A percentile compares a stretch with the other conserved stretches of the same genome.
phyloP scores from a whole-genome alignment of 2,888 invertebrate genomes.

The Endotricha flammealis region DNA sequence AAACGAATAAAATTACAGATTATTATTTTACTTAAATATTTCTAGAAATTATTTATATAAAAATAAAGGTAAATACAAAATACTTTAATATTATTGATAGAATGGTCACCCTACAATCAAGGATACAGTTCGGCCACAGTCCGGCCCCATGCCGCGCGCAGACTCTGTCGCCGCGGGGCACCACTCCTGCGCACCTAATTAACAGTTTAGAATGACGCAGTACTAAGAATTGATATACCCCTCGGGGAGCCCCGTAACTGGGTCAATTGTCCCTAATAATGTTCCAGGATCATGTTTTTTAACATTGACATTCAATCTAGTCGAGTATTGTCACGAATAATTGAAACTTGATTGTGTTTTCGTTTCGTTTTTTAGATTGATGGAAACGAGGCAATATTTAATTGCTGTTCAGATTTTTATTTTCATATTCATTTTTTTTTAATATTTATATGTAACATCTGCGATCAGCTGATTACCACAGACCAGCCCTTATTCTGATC shows the following conservation, averaged over 20 bases:
- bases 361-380: not conserved
- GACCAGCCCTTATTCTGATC: too few relatives aligned
- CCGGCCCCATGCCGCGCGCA: constrained; percentile 3
- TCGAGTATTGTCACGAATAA: not conserved
- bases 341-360: constrained; percentile 6
- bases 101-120: constrained; percentile 7
- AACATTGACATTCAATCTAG: constrained; percentile 3
- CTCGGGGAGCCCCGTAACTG: constrained; percentile 34
- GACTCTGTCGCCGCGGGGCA: constrained; percentile 35
- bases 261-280: constrained; percentile 20
- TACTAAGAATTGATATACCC: constrained; percentile 35
- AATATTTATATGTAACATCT: too few relatives aligned
- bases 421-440: too few relatives aligned
- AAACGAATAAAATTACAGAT: too few relatives aligned
- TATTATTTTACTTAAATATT: not conserved
- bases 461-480: too few relatives aligned
- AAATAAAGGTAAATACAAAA: too few relatives aligned
- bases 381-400: too few relatives aligned
- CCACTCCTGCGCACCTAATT: constrained; percentile 45
- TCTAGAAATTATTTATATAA: too few relatives aligned
- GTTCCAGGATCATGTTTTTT: constrained; percentile 12
- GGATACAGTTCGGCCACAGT: constrained; percentile 3
- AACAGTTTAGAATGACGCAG: constrained; percentile 42
- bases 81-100: too few relatives aligned
- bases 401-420: too few relatives aligned